Base-by-base conservation (phyloP, 2,113 vertebrate species). In the Ciconia boyciana region DNA sequence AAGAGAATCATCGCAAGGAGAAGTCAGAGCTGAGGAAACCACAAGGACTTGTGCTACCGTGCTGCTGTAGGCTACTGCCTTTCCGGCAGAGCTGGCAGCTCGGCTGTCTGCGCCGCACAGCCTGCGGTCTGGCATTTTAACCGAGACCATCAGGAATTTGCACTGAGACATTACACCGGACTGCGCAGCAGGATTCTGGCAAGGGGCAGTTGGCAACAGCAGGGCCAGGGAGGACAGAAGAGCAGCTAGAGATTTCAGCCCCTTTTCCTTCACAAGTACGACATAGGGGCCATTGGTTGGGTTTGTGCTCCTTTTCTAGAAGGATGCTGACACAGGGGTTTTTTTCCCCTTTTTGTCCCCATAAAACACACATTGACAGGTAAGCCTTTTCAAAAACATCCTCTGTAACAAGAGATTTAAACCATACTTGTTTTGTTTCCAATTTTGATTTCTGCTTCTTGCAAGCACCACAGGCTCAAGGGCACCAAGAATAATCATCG, bases 211-310 rank as follows among this genome's bases (percentile, higher is more conserved):
- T 51, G 48, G 28, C 49, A 62, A 36, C 70, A 32, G 70, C 51
- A 52, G 25, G 48, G 46, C 31, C 16, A 20, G 26, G 51, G 13
- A 48, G 18, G 61, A 58, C 44, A 58, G 43, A 41, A 17, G 34
- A 52, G 70, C 39, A 49, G 39, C 41, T 22, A 48, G 55, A 75
- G 17, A 43, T 31, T 62, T 52, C 70, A 61, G 36, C 19, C 58
- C 1, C 0, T 55, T 65, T 77, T 82, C 76, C 58, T 77, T 64
- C 22, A 12, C 25, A 32, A 20, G 11, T 36, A 9, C 6, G 26
- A 68, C 1, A 0, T 2, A 58, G 28, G 4, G 19, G 31, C 26
- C n/a, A 20, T 31, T 36, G 29, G 26, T 9, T 57, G 32, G 7
- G 5, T n/a, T 62, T 34, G 34, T 48, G 13, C 26, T 58, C 16